Conservation (phyloP, 1,140 invertebrate genomes). For the Euborellia annulipes region DNA sequence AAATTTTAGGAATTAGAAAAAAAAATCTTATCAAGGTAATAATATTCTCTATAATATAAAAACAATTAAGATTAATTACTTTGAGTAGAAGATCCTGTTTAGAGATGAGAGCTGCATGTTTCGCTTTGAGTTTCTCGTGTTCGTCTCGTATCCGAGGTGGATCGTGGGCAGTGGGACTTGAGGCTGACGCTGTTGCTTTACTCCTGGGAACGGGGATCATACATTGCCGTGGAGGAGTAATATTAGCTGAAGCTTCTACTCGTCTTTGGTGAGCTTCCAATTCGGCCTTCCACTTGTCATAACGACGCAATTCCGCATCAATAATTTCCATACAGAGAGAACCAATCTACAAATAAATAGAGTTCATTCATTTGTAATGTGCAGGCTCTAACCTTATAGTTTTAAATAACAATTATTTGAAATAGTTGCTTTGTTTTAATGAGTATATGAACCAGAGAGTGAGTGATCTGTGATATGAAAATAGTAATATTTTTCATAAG, state of each 20-base stretch:
- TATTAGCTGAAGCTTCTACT: conserved; percentile 1
- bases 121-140: conserved; percentile 61
- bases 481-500: no score
- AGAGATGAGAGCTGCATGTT: conserved; percentile 60
- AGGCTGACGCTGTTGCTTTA: conserved; percentile 27
- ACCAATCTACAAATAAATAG: conserved; percentile 56
- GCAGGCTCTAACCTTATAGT: no score
- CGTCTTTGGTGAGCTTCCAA: conserved; percentile 42
- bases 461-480: no score
- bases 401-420: conserved; percentile 8
- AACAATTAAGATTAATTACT: conserved; percentile 16
- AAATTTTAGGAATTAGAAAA: conserved; percentile 6
- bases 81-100: conserved; percentile 86
- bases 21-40: no score
- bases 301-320: conserved; percentile 82
- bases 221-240: neutral
- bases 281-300: conserved; percentile 86
- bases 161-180: conserved; percentile 21
- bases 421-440: no score
- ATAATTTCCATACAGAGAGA: conserved; percentile 92
- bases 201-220: no score
- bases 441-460: no score
- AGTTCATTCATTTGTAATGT: no score
- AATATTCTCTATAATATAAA: no score
- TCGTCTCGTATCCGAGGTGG: conserved; percentile 37